Evolutionary conservation across 2,797 vertebrate species (phyloP), one percentile per base, ranked within the genome.

Genomic region (Tokudaia tokunoshimensis): DNA sequence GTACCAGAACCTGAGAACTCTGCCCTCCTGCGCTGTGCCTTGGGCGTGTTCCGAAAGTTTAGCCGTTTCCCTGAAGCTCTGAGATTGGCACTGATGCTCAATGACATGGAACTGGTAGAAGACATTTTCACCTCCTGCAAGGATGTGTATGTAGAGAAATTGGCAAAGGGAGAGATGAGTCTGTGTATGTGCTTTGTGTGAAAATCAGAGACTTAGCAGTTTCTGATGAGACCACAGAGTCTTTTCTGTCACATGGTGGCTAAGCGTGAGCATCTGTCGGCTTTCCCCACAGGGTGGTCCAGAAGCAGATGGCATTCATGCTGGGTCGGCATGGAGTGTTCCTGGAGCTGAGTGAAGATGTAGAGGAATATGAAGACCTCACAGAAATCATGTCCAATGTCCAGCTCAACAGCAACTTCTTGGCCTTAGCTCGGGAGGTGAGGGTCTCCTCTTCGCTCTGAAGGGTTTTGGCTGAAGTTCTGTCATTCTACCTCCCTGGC

Each of bases 381-480:
- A 99, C 99, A 0, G 99, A 99, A 98, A 99, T 99, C 96, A 99
- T 99, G 99, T 99, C 99, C 87, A 99, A 99, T 0, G 99, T 99
- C 52, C 99, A 99, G 98, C 99, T 99, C 96, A 99, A 99, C 98
- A 99, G 99, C 98, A 99, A 99, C 98, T 99, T 99, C 98, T 98
- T 99, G 97, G 99, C 99, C 11, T 98, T 99, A 94, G 99, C 99
- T 92, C 99, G 99, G 98, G 99, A 99, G 99, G 99, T 99, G 96
- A 98, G 98, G 93, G 29, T 55, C 55, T 78, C 85, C 47, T 70
- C 44, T 94, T 82, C 12, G 13, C 74, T 22, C 26, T 78, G 72
- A 63, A 80, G 72, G 29, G 29, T 83, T 94, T 90, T 63, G 50
- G 63, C 92, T 96, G 19, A 93, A 37, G 67, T 95, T 95, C 34